phyloP scores from a whole-genome alignment of 2,888 invertebrate species.

The Spodoptera exigua region DNA sequence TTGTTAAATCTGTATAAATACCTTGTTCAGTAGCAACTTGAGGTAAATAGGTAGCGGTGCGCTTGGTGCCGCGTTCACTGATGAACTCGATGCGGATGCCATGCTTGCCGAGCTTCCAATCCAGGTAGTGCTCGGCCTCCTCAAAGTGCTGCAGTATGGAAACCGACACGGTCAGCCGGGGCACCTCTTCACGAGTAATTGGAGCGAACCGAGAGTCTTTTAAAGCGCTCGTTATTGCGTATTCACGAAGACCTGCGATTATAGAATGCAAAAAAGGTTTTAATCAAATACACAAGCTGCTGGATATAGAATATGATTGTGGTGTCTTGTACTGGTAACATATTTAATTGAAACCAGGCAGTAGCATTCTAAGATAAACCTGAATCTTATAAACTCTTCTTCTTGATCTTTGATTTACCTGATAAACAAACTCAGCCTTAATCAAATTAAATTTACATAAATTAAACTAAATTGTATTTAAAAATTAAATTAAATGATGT shows the following conservation, averaged over 20 bases:
- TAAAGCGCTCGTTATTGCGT: constrained; percentile 99
- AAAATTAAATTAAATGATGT: no score
- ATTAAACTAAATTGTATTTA: no score
- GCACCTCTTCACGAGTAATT: constrained; percentile 97
- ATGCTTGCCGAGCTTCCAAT: constrained; percentile 99
- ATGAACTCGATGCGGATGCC: constrained; percentile 99
- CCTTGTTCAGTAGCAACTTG: constrained; percentile 99
- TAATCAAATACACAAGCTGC: background rate
- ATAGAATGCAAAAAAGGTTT: background rate
- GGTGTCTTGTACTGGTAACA: no score
- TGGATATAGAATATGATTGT: no score
- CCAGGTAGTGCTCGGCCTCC: constrained; percentile 97
- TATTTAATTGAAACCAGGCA: no score
- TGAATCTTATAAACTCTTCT: no score
- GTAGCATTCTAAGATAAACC: no score
- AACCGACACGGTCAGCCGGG: constrained; percentile 97
- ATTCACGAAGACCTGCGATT: constrained; percentile 95
- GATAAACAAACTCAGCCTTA: no score
- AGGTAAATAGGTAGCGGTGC: constrained; percentile 99
- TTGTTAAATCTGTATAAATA: no score
- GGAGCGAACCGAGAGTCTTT: constrained; percentile 99
- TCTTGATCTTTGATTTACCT: no score
- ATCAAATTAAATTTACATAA: no score
- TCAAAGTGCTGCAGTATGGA: constrained; percentile 99
- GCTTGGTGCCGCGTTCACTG: constrained; percentile 97